Percentiles rank a stretch among this genome's conserved stretches.
Conservation (phyloP, 2,888 invertebrate species). For the Physocephala rufipes region DNA sequence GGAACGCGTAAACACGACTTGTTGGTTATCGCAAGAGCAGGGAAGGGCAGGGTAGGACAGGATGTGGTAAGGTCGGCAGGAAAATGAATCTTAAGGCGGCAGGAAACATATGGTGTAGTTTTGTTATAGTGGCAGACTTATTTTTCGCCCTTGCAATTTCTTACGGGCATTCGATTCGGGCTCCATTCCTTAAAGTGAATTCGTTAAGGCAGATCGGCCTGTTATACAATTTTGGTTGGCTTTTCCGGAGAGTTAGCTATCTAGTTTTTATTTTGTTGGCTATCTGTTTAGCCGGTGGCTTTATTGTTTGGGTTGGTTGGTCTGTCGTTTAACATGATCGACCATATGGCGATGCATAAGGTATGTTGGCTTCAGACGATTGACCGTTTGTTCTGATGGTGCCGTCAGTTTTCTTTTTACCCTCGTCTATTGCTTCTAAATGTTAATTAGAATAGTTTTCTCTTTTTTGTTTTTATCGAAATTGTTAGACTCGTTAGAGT, state of each 20-base stretch:
- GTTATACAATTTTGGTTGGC: too few species aligned
- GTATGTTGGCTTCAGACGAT: not conserved
- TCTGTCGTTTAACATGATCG: not conserved
- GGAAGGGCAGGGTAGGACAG: slow-evolving; percentile 28
- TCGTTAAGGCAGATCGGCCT: not conserved
- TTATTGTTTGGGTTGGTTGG: not conserved
- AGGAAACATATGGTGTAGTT: slow-evolving; percentile 38
- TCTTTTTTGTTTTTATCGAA: slow-evolving; percentile 15
- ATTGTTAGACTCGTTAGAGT: slow-evolving; percentile 18
- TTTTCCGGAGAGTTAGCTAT: too few species aligned
- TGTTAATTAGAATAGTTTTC: slow-evolving; percentile 11
- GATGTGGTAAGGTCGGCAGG: too few species aligned
- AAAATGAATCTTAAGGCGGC: slow-evolving; percentile 35
- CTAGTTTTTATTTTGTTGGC: too few species aligned
- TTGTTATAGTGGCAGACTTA: slow-evolving; percentile 28
- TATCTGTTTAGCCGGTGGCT: too few species aligned
- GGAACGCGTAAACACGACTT: slow-evolving; percentile 24
- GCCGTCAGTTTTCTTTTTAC: slow-evolving; percentile 36
- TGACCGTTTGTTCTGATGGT: slow-evolving; percentile 29
- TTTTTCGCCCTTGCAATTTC: slow-evolving; percentile 5
- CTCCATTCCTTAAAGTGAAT: not conserved
- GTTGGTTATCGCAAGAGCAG: slow-evolving; percentile 22
- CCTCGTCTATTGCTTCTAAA: slow-evolving; percentile 40
- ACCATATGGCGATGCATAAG: slow-evolving; percentile 7
- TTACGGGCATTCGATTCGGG: not conserved